A percentile compares a stretch with the other conserved stretches of the same genome.
phyloP scores from a whole-genome alignment of 2,113 vertebrate species.

The Vireo altiloquus region DNA sequence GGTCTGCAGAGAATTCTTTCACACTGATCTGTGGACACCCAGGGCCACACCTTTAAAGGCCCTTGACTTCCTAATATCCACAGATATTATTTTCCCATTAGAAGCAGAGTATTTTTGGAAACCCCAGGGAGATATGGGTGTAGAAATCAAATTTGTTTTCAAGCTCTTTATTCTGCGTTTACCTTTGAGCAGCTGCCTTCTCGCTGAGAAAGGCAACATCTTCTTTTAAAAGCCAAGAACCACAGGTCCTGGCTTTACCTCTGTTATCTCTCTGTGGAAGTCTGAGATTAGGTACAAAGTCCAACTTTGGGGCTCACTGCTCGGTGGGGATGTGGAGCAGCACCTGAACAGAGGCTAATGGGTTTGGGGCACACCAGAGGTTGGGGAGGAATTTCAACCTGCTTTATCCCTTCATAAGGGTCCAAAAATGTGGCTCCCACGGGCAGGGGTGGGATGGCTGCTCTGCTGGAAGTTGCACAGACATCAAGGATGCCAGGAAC shows the following conservation, averaged over 20 bases:
- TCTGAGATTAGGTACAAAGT: neutral
- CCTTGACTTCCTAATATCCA: neutral
- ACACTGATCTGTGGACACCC: neutral
- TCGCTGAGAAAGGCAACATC: neutral
- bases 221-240: neutral
- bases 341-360: neutral
- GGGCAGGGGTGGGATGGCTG: neutral
- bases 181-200: neutral
- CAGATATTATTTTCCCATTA: neutral
- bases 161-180: neutral
- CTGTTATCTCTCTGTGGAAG: neutral
- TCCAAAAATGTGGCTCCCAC: fast-evolving
- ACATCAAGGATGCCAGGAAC: neutral
- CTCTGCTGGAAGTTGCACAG: neutral
- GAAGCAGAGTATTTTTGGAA: neutral
- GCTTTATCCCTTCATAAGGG: neutral
- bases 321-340: neutral
- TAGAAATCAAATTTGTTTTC: neutral
- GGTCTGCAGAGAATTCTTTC: neutral
- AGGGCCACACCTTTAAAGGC: neutral
- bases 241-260: neutral
- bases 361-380: neutral
- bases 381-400: neutral
- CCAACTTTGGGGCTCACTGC: neutral
- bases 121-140: neutral